Evolutionary conservation across 1,140 invertebrate species (phyloP), one percentile per base, ranked within the genome.

Genomic region (Thaumatotibia leucotreta): DNA sequence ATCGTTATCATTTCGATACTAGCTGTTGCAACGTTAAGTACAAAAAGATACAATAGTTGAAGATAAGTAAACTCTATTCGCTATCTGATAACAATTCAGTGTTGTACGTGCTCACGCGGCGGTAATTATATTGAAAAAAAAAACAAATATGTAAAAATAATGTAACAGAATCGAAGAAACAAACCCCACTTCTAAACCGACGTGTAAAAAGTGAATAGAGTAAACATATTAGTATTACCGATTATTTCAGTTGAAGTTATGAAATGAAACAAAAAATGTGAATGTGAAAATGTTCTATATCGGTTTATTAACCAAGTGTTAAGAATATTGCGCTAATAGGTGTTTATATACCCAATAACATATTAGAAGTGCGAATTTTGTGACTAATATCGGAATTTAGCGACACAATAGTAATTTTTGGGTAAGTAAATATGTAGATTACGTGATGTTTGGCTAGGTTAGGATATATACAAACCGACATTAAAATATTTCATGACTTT

Each of bases 11-110:
- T 29, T 58, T n/a, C 9, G 11, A 58, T 58, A 58, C 27, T 27
- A 58, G 11, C 52, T 31, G n/a, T 58, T 58, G 52, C 52, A 58
- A 58, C 52, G 52, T 29, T 58, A 58, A 58, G 52, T 27, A 27
- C 52, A 14, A 27, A 58, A 58, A 58, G n/a, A 58, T 58, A 58
- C 52, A 58, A 58, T 58, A 31, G 52, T 29, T 58, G 52, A 24
- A 58, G 52, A 58, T 58, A 58, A 58, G 52, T 58, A 58, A 29
- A 58, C 52, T 58, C 27, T 27, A 58, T 54, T 24, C 52, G 24
- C 24, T 58, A 58, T 58, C 52, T 27, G 52, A 58, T 58, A 58
- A 58, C 24, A 27, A 5, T 1, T 58, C 52, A 58, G 52, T 29
- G n/a, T 27, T 9, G 11, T 31, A 24, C 23, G 52, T 29, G 52